These are phyloP conservation scores for Crioceris asparagi DNA, from an alignment of 2,888 invertebrate genomes.

Conservation along the genomic window DNA sequence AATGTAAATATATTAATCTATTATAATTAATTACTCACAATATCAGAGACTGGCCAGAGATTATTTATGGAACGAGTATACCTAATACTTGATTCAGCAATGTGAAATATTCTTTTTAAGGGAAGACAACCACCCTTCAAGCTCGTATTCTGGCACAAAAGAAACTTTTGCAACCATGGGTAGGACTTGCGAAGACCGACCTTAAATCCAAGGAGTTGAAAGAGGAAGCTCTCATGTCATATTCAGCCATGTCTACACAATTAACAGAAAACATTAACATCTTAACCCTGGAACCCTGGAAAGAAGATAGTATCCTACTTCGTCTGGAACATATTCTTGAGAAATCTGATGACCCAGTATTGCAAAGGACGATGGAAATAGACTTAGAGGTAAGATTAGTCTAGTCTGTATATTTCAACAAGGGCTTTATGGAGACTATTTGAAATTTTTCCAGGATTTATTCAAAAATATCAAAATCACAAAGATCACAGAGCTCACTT, in stretches of 20 bases:
- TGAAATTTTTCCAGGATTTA: not conserved
- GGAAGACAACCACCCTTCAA: slow-evolving; percentile 26
- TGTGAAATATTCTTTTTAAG: slow-evolving; percentile 10
- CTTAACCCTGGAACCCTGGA: slow-evolving; percentile 51
- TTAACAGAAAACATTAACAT: slow-evolving; percentile 47
- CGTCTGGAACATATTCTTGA: slow-evolving; percentile 51
- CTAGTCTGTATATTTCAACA: too few relatives aligned
- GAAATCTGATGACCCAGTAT: slow-evolving; percentile 35
- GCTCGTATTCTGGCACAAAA: slow-evolving; percentile 42
- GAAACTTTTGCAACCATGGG: slow-evolving; percentile 48
- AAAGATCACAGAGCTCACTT: slow-evolving; percentile 22
- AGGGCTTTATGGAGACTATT: too few relatives aligned
- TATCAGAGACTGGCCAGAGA: too few relatives aligned
- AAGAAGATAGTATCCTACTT: slow-evolving; percentile 37
- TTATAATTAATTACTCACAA: too few relatives aligned
- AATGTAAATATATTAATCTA: too few relatives aligned
- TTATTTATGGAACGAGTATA: too few relatives aligned
- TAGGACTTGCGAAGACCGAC: slow-evolving; percentile 14
- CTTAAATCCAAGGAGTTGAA: not conserved
- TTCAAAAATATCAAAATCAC: slow-evolving; percentile 17
- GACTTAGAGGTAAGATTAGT: slow-evolving; percentile 38
- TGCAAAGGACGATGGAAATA: slow-evolving; percentile 38
- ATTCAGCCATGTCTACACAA: slow-evolving; percentile 20
- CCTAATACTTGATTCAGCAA: not conserved
- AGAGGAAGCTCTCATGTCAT: too few relatives aligned